These are phyloP conservation scores for Blastomussa wellsi DNA, from an alignment of 92 coral and sea anemone species.

Conservation along the genomic window DNA sequence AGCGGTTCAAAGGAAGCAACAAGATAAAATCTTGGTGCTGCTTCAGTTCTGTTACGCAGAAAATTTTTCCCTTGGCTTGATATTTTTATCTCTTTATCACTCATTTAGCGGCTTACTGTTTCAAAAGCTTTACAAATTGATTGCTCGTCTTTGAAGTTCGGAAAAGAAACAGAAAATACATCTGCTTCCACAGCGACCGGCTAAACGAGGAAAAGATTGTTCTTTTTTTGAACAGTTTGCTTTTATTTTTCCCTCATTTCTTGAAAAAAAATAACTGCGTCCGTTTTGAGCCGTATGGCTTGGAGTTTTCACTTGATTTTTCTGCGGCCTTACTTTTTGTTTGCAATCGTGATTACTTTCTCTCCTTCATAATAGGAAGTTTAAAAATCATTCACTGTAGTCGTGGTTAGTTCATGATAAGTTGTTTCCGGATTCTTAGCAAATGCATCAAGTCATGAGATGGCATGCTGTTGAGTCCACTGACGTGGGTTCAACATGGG, in stretches of 20 bases:
- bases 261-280: not conserved
- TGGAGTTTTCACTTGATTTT: not conserved
- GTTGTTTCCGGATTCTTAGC: constrained; percentile 31
- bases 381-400: constrained; percentile 2
- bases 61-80: not conserved
- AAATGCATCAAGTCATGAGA: not conserved
- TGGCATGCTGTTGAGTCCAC: constrained; percentile 15
- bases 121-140: constrained; percentile 9
- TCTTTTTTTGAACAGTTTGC: not conserved
- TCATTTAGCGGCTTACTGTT: constrained; percentile 18
- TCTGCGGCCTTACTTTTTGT: not conserved
- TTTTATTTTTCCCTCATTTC: not conserved
- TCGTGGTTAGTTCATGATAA: constrained; percentile 21
- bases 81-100: constrained; percentile 8
- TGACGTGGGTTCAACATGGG: constrained; percentile 36
- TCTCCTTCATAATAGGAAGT: constrained; percentile 8
- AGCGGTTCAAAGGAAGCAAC: not conserved
- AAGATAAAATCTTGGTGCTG: not conserved
- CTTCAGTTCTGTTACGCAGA: not conserved
- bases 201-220: not conserved
- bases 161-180: not conserved
- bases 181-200: not conserved
- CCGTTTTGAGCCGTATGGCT: not conserved
- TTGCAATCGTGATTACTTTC: not conserved
- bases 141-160: not conserved